Evolutionary conservation across 2,797 vertebrate species (phyloP).

Genomic region (Neopelma chrysocephalum): DNA sequence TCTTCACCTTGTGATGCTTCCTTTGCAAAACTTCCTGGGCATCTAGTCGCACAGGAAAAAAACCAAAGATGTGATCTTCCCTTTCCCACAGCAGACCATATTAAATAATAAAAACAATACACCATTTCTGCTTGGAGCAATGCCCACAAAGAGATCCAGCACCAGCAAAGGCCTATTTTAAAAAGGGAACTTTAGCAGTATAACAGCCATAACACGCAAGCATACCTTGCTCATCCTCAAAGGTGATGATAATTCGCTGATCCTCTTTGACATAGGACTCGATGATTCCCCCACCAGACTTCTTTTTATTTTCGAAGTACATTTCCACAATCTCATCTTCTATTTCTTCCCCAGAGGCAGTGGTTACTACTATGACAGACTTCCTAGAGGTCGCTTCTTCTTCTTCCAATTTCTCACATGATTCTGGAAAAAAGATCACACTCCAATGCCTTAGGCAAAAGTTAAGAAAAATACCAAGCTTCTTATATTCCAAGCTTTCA

Average conservation of each 20-base stretch:
- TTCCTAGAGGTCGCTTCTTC: background rate
- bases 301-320: constrained; percentile 70
- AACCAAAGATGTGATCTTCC: background rate
- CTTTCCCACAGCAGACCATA: background rate
- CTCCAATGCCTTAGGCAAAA: background rate
- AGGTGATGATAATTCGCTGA: constrained; percentile 42
- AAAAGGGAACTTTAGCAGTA: background rate
- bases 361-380: constrained; percentile 3
- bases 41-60: constrained; percentile 45
- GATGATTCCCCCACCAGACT: constrained; percentile 53
- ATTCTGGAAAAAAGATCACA: constrained; percentile 29
- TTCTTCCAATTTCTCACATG: background rate
- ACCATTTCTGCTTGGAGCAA: background rate
- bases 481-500: background rate
- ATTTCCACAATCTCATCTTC: constrained; percentile 42
- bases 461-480: background rate
- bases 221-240: constrained; percentile 56
- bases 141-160: background rate
- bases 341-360: constrained; percentile 26
- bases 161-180: background rate
- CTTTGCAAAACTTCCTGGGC: constrained; percentile 43
- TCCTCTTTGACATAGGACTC: background rate
- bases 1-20: background rate
- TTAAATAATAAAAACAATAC: background rate
- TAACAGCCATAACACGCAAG: background rate